Percentiles rank a stretch among this genome's conserved stretches.
Evolutionary conservation across 2,113 vertebrate species (phyloP).

Genomic region (Empidonax traillii): DNA sequence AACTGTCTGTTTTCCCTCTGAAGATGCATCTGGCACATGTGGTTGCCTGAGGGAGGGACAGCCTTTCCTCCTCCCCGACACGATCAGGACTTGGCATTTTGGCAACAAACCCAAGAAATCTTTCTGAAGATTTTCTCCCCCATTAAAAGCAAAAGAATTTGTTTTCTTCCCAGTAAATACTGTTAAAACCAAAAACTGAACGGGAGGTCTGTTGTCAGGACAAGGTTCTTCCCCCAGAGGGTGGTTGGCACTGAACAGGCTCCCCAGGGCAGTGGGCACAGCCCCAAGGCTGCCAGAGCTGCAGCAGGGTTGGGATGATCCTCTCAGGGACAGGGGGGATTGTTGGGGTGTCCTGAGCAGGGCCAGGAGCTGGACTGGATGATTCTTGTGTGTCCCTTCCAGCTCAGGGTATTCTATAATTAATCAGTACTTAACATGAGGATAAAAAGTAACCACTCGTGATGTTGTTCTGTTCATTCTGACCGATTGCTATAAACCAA

Average conservation of each 20-base stretch:
- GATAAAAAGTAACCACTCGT: not conserved
- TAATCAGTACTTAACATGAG: fast-evolving
- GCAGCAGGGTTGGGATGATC: fast-evolving
- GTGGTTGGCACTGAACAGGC: not conserved
- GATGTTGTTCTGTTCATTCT: fast-evolving
- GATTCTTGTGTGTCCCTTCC: not conserved
- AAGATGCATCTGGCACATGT: not conserved
- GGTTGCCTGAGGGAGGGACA: not conserved
- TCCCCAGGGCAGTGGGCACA: not conserved
- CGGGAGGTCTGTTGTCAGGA: not conserved
- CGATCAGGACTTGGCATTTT: not conserved
- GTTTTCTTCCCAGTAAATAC: not conserved
- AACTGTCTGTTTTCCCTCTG: not conserved
- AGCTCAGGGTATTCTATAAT: not conserved
- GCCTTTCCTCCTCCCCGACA: fast-evolving
- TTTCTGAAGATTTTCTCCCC: not conserved
- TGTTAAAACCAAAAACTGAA: not conserved
- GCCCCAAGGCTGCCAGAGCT: not conserved
- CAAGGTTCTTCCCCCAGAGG: not conserved
- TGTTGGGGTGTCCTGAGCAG: not conserved
- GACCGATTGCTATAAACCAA: not conserved
- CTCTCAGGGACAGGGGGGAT: not conserved
- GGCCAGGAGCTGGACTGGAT: fast-evolving
- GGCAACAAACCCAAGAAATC: not conserved
- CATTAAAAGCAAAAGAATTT: not conserved